Evolutionary conservation across 2,113 vertebrate genomes (phyloP).

Genomic region (Tupaia chinensis): DNA sequence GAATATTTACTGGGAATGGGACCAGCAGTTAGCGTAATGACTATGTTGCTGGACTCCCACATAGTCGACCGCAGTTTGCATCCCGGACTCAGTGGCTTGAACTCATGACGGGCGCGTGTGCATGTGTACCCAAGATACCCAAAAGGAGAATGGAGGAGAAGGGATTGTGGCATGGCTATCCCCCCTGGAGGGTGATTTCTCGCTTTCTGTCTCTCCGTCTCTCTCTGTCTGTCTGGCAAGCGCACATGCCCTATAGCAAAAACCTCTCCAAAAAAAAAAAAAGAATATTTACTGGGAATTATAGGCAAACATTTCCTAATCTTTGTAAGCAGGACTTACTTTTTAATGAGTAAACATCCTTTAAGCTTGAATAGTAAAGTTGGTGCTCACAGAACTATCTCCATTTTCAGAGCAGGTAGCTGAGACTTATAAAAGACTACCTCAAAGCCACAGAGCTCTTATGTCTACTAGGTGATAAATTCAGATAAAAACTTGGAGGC

Average conservation of each 20-base stretch:
- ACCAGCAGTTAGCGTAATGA: no score
- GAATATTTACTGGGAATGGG: not conserved
- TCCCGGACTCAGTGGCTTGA: no score
- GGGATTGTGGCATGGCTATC: no score
- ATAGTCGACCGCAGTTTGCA: no score
- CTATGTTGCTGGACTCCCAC: no score
- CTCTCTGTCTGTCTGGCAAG: no score
- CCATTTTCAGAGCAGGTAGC: constrained; percentile 23
- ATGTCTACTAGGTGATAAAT: not conserved
- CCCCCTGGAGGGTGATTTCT: no score
- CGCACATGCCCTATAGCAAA: no score
- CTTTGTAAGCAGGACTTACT: not conserved
- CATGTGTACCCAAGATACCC: no score
- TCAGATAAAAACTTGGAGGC: not conserved
- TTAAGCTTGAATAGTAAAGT: constrained; percentile 37
- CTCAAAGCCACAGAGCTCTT: not conserved
- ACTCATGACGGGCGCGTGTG: no score
- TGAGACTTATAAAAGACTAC: not conserved
- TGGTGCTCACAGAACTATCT: not conserved
- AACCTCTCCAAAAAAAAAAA: not conserved
- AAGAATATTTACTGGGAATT: constrained; percentile 6
- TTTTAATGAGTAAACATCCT: constrained; percentile 14
- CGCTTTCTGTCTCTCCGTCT: no score
- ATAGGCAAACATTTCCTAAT: not conserved
- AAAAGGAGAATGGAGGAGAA: no score